Evolutionary conservation across 2,888 invertebrate genomes (phyloP), one percentile per base, ranked within the genome.

Genomic region (Callinectes sapidus): DNA sequence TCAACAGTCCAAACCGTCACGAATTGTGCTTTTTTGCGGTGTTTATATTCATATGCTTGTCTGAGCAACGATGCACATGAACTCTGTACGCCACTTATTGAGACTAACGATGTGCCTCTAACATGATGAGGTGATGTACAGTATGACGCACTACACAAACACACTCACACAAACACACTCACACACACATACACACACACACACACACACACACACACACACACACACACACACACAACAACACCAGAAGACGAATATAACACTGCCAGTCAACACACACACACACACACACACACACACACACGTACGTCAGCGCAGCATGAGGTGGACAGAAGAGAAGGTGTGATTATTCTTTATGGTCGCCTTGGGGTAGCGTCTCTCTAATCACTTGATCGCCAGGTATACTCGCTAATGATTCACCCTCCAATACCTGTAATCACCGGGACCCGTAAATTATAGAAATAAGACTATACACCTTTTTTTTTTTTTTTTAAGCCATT

Each of bases 221-320:
- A 61, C 28, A 71, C 71, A 71, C 71, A 71, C 71, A 71, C 71
- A 71, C 28, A 71, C 71, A 71, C 81, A 39, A n/a, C n/a, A n/a
- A n/a, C n/a, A n/a, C n/a, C n/a, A n/a, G n/a, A n/a, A n/a, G n/a
- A n/a, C n/a, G n/a, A n/a, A n/a, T n/a, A n/a, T n/a, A n/a, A n/a
- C n/a, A n/a, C n/a, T n/a, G n/a, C n/a, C n/a, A n/a, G n/a, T n/a
- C n/a, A n/a, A 81, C 81, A 81, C 81, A 81, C 81, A 81, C 81
- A 81, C 35, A 81, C 81, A 81, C 81, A 81, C 81, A 81, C 81
- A 81, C 81, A 81, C 81, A 81, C 81, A 81, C 81, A 81, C 81
- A 81, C 81, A 81, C 81, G 32, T 32, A 35, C 35, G 35, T 81
- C 32, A 81, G 18, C 81, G 32, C 81, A 81, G 35, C 81, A 35